Base-by-base conservation (phyloP, 2,113 vertebrate species). In the Heterotilapia buettikoferi region DNA sequence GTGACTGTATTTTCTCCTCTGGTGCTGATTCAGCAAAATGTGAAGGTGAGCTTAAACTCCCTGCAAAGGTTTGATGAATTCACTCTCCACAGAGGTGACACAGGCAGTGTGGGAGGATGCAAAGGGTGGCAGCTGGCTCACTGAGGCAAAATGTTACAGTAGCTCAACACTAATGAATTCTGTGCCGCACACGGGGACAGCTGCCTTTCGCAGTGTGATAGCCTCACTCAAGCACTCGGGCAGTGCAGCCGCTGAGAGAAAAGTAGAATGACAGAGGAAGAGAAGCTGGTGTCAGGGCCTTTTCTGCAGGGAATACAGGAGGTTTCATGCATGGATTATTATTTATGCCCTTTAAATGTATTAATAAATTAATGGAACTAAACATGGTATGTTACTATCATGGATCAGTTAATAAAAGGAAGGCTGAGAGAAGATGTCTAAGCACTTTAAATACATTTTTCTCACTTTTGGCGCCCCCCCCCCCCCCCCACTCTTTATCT, bases 1-100 rank as follows among this genome's bases (percentile, higher is more conserved):
- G 52, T 45, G 83, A 84, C 89, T 85, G 81, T 68, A 50, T 33
- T 85, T 78, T 31, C 50, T 87, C 19, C 24, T 14, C 66, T 73
- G 21, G 6, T 24, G 79, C 90, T 36, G 85, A 92, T 38, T 86
- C 90, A 91, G 92, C 92, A 89, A 61, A 95, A 88, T 40, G 76
- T 85, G 87, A 92, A 93, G 91, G 90, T 90, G 87, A 88, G 80
- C 2, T 14, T 86, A 56, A 85, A 78, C 85, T 76, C 85, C 21
- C 85, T 85, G 73, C 19, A 88, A 79, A 73, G 86, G 40, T 86
- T 88, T 89, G 87, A 90, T 80, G 82, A 86, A 92, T 80, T 85
- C 80, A 45, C 31, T 54, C 56, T 52, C 13, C 40, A 38, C 5
- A 57, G 76, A 59, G 57, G 43, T 16, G 63, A 86, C 40, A 57